Evolutionary conservation across 2,888 invertebrate species (phyloP), one percentile per base, ranked within the genome.

Genomic region (Drosophila borealis): DNA sequence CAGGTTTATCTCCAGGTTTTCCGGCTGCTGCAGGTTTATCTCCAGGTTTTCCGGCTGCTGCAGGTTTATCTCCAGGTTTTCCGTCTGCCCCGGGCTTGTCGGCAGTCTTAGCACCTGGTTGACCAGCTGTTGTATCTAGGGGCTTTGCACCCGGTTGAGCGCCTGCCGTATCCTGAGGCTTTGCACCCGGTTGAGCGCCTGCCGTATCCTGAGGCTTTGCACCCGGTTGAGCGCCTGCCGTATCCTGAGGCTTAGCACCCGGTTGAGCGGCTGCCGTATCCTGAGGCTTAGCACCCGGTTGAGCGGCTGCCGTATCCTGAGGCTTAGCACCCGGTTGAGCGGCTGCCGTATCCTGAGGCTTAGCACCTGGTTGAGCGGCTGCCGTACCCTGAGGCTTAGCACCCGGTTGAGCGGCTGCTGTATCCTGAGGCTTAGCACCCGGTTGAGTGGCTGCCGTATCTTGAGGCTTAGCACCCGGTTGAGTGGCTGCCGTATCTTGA

Each of bases 141-240:
- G 9, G n/a, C 37, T 39, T 21, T 10, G 6, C 19, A 10, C 39
- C 56, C 8, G 45, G 10, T 10, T 33, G 33, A 10, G 13, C 21
- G 1, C 2, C 19, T 33, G 6, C 39, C 2, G 45, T 10, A 33
- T 44, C 61, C 39, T 36, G 5, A 0, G 56, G 36, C 1, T 19
- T 17, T 33, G 21, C 44, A 1, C 29, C 60, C 9, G 70, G 42
- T 41, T 36, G n/a, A n/a, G n/a, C n/a, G n/a, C n/a, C 17, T 8
- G 4, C 14, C n/a, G 37, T 14, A 14, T 11, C 59, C 45, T 3
- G 29, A 0, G 36, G 17, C 11, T 54, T 44, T 0, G 21, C 21
- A 13, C 8, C 29, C 39, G 11, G n/a, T 6, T 19, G 42, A 8
- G 3, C 39, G 21, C 36, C 49, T 2, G 17, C 36, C 33, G 33